Base-by-base conservation (phyloP, 1,140 invertebrate species). In the Sycobia sp. region DNA sequence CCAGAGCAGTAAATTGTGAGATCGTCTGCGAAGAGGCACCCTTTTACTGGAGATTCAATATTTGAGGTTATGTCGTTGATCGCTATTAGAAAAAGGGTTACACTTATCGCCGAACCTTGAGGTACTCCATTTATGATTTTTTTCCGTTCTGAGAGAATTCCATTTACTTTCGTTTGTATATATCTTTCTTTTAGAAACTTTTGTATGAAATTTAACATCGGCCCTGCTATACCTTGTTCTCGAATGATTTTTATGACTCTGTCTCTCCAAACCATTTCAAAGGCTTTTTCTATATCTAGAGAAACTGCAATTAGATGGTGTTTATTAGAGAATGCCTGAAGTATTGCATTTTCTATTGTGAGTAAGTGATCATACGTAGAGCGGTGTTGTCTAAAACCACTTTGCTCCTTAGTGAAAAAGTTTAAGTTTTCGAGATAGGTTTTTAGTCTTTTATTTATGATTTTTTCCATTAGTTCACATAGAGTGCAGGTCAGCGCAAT, bases 281-380 rank as follows among this genome's bases (percentile, higher is more conserved):
- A 71, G 2, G 66, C 69, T 57, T 73, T 74, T 49, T 72, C 62
- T 11, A 71, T 66, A 23, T 73, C 70, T 34, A 72, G 62, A 27
- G 68, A 66, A 8, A 71, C 55, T 9, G 62, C 46, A 43, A 43
- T 43, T 7, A 43, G 41, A 16, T 43, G 41, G 2, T 16, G 14
- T 20, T 43, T 43, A 8, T 43, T 16, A 18, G 7, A 4, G 20
- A 43, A 43, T 16, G 8, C 41, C 4, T 43, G 14, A 4, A 14
- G 18, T 16, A 43, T 43, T 16, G 14, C 18, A 16, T 18, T 20
- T 43, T 43, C 41, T 4, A 43, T 14, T 43, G 20, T 2, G 3
- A 43, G 2, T 16, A 43, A 9, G 41, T 43, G 18, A 16, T 43
- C 41, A 18, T 16, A 43, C n/a, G 41, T 43, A 11, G 5, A 7